Percentiles rank a stretch among this genome's conserved stretches.
phyloP scores from a whole-genome alignment of 2,797 vertebrate genomes.

The Enteromius unitaeniatus region DNA sequence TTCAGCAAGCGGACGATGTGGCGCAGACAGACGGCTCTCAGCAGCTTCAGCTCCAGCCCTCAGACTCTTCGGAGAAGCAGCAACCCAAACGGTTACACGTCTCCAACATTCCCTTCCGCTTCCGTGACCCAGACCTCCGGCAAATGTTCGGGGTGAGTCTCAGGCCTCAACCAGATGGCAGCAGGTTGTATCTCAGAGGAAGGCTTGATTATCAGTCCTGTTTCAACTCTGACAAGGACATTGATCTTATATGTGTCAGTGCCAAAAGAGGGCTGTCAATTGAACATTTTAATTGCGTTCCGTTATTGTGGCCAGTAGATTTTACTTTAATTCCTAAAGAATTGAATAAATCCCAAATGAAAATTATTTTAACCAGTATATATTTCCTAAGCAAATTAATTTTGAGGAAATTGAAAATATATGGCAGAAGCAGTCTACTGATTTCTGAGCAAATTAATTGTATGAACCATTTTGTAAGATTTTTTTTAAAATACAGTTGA shows the following conservation, averaged over 20 bases:
- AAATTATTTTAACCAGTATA: neutral
- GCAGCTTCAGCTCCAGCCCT: conserved; percentile 87
- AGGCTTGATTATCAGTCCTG: conserved; percentile 22
- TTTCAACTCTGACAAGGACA: conserved; percentile 27
- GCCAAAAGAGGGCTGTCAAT: neutral
- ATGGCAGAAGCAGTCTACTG: too few species aligned
- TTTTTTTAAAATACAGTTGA: neutral
- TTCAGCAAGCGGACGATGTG: conserved; percentile 90
- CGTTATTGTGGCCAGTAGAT: neutral
- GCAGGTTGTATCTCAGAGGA: conserved; percentile 9
- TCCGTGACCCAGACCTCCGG: conserved; percentile 96
- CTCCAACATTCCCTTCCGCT: conserved; percentile 99
- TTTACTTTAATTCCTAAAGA: neutral
- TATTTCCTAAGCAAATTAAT: neutral
- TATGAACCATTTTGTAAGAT: neutral
- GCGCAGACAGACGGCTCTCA: conserved; percentile 94
- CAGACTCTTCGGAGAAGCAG: conserved; percentile 93
- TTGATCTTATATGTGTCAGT: conserved; percentile 11
- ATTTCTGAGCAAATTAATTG: neutral
- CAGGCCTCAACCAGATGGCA: conserved; percentile 9
- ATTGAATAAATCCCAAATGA: neutral
- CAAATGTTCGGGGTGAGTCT: conserved; percentile 98
- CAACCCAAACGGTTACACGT: conserved; percentile 97
- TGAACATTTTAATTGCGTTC: neutral
- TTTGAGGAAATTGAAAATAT: neutral